phyloP scores from a whole-genome alignment of 2,888 invertebrate genomes.

The Caenorhabditis sp. region DNA sequence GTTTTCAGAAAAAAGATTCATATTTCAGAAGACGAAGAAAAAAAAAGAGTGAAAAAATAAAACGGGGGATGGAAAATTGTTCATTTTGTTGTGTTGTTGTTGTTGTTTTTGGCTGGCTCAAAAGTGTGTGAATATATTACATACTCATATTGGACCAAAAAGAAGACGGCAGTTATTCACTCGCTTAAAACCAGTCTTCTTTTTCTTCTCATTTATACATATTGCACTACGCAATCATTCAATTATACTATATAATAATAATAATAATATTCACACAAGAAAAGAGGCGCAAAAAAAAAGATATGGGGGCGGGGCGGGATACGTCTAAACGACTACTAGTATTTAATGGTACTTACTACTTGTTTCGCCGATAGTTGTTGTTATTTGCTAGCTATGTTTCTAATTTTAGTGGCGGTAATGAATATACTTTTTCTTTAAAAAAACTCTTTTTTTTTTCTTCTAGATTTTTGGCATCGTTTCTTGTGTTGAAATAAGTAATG shows the following conservation, averaged over 20 bases:
- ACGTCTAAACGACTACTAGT: constrained; percentile 33
- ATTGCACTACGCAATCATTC: neutral
- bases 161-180: no score
- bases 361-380: neutral
- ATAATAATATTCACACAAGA: neutral
- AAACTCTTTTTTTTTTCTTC: neutral
- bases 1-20: no score
- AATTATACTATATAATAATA: neutral
- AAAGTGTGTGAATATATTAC: no score
- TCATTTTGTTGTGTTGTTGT: no score
- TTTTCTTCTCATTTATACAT: neutral
- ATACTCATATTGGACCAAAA: no score
- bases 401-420: no score
- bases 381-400: neutral
- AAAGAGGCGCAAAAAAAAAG: neutral
- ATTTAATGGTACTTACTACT: constrained; percentile 28
- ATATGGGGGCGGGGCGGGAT: constrained; percentile 12
- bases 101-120: no score
- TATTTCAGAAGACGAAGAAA: no score
- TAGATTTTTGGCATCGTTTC: neutral
- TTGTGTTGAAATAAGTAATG: constrained; percentile 43
- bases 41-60: no score
- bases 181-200: neutral
- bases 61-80: no score
- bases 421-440: no score